Conservation (phyloP, 2,888 invertebrate genomes). For the Ennomos quercinarius region DNA sequence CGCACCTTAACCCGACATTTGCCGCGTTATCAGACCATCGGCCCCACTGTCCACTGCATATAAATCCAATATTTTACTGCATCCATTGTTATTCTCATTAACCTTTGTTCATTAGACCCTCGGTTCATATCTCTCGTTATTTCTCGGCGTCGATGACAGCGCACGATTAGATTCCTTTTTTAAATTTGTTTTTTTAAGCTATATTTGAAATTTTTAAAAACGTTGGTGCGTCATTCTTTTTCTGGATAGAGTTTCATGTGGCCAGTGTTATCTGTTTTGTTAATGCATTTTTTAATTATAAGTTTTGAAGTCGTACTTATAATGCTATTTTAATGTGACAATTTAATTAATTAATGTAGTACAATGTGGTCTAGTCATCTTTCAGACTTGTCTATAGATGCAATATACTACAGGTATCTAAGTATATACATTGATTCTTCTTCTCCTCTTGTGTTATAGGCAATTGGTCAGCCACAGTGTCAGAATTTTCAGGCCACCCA, state of each 20-base stretch:
- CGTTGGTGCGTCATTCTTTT: conserved; percentile 50
- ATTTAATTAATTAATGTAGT: too few relatives aligned
- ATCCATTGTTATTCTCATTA: conserved; percentile 83
- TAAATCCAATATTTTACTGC: conserved; percentile 83
- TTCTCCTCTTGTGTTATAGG: too few relatives aligned
- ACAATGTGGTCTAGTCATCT: too few relatives aligned
- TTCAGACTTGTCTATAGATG: too few relatives aligned
- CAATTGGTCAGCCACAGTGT: too few relatives aligned
- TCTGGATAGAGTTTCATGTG: conserved; percentile 42
- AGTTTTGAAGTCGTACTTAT: conserved; percentile 1
- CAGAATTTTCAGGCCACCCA: too few relatives aligned
- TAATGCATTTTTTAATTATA: conserved; percentile 15
- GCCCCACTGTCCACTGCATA: conserved; percentile 69
- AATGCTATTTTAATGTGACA: too few relatives aligned
- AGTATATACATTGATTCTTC: too few relatives aligned
- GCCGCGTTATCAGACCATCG: conserved; percentile 78
- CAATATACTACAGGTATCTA: too few relatives aligned
- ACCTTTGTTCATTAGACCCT: conserved; percentile 83
- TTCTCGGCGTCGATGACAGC: conserved; percentile 75
- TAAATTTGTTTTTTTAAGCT: conserved; percentile 36
- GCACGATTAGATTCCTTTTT: conserved; percentile 71
- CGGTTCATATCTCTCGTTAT: conserved; percentile 77
- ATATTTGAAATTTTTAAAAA: conserved; percentile 35
- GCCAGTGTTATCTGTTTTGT: conserved; percentile 19
- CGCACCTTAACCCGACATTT: conserved; percentile 70